Conservation (phyloP, 2,113 vertebrate genomes). For the Willisornis vidua region DNA sequence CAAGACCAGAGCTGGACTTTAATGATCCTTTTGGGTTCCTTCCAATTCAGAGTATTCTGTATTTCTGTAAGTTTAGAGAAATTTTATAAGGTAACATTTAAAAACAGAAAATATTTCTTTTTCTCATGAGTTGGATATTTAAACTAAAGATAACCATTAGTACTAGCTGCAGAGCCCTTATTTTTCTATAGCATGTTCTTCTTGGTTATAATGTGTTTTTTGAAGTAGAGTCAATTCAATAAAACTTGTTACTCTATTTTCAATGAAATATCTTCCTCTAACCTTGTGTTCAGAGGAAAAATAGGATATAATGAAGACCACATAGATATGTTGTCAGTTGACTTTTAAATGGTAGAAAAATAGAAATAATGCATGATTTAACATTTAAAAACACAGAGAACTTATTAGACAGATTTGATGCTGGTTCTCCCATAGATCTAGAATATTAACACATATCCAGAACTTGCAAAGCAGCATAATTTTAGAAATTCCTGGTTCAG, state of each 20-base stretch:
- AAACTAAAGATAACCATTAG: slow-evolving; percentile 10
- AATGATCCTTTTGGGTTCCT: background rate
- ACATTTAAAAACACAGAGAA: background rate
- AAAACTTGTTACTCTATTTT: slow-evolving; percentile 28
- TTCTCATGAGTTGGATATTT: slow-evolving; percentile 63
- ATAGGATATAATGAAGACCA: background rate
- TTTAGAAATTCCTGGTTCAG: background rate
- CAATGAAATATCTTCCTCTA: slow-evolving; percentile 25
- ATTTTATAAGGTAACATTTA: slow-evolving; percentile 51
- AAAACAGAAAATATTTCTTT: slow-evolving; percentile 57
- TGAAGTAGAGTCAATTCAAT: slow-evolving; percentile 22
- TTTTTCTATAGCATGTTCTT: slow-evolving; percentile 59
- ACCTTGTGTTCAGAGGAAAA: background rate
- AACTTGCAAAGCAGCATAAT: background rate
- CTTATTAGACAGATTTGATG: background rate
- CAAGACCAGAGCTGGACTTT: background rate
- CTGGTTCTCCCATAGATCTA: background rate
- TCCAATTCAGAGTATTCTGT: background rate
- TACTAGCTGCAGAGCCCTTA: slow-evolving; percentile 2
- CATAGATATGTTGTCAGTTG: background rate
- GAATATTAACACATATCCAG: background rate
- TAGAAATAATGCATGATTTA: background rate
- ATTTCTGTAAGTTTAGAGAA: background rate
- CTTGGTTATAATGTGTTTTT: background rate
- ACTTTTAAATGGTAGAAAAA: background rate